These are phyloP conservation scores for Gymnorhina tibicen DNA, from an alignment of 2,113 vertebrate genomes.

Conservation along the genomic window DNA sequence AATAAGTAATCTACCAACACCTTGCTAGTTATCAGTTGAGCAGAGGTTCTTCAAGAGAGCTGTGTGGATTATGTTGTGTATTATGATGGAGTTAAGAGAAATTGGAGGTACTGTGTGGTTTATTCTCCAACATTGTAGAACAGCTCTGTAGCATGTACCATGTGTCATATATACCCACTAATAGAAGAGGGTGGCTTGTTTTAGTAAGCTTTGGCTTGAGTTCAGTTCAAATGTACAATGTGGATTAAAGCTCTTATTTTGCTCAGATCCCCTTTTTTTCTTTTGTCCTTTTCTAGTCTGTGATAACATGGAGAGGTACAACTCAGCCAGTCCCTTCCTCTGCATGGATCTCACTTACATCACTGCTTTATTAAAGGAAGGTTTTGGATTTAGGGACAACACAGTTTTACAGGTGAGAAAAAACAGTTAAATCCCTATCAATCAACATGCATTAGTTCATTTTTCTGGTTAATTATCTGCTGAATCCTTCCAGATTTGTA, in stretches of 20 bases:
- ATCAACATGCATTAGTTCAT: background rate
- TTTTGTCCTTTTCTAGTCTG: conserved; percentile 79
- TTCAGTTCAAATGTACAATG: background rate
- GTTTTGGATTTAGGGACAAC: conserved; percentile 91
- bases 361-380: conserved; percentile 92
- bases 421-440: background rate
- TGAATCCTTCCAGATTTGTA: background rate
- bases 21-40: background rate
- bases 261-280: background rate
- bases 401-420: conserved; percentile 86
- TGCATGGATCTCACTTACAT: conserved; percentile 99
- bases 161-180: background rate
- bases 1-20: background rate
- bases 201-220: background rate
- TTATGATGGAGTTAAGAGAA: background rate
- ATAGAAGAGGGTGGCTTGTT: background rate
- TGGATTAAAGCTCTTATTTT: background rate
- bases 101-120: background rate
- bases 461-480: background rate
- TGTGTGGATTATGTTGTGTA: background rate
- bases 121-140: background rate
- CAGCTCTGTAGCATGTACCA: background rate
- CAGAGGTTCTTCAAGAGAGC: background rate
- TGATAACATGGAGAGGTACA: conserved; percentile 89
- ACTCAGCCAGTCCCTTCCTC: conserved; percentile 88